A percentile compares a stretch with the other conserved stretches of the same genome.
Conservation (phyloP, 2,888 invertebrate genomes). For the Dryobota labecula region DNA sequence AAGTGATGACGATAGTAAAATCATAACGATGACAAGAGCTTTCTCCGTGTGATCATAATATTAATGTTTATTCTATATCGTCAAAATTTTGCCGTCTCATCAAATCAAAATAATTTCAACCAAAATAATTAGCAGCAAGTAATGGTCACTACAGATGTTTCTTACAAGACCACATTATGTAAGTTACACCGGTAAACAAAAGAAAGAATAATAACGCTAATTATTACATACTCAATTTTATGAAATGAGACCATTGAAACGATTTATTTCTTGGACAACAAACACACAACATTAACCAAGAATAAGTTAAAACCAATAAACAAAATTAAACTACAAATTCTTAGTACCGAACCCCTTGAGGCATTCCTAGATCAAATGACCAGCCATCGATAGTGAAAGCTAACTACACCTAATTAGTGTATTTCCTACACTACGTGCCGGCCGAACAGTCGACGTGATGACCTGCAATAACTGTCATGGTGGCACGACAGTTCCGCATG, state of each 20-base stretch:
- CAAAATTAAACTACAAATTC: constrained; percentile 6
- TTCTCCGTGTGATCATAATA: constrained; percentile 36
- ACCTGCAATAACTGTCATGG: constrained; percentile 44
- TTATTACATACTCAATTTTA: not conserved
- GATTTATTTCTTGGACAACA: not conserved
- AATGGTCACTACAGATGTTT: not conserved
- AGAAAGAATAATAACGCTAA: not conserved
- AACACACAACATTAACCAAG: not conserved
- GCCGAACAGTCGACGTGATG: constrained; percentile 48
- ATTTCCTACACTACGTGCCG: constrained; percentile 54
- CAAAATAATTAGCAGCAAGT: not conserved
- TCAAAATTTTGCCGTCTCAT: constrained; percentile 20
- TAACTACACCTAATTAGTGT: constrained; percentile 35
- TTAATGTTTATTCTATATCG: constrained; percentile 11
- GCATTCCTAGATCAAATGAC: constrained; percentile 4
- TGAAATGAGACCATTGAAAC: not conserved
- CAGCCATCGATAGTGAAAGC: constrained; percentile 53
- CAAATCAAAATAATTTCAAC: constrained; percentile 6
- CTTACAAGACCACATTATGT: not conserved
- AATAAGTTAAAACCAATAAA: not conserved
- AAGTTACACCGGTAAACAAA: not conserved
- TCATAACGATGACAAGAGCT: constrained; percentile 39
- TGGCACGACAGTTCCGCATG: constrained; percentile 46
- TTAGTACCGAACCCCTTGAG: not conserved
- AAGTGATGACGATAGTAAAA: constrained; percentile 32